Percentiles rank a stretch among this genome's conserved stretches.
These are phyloP conservation scores for Elephas maximus DNA, from an alignment of 2,113 vertebrate species.

Conservation along the genomic window DNA sequence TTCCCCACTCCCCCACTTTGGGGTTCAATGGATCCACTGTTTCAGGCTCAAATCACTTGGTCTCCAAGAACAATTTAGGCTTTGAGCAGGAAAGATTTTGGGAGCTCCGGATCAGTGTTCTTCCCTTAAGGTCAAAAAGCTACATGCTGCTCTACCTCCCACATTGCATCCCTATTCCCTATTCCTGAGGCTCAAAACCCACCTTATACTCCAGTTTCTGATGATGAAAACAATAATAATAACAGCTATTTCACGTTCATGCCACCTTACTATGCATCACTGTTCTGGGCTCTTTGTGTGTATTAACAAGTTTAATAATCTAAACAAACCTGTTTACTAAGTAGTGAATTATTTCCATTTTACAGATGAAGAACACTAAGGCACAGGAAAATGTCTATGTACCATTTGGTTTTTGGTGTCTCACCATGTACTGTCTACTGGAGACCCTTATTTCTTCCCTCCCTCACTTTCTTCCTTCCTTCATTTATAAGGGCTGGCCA, in stretches of 20 bases:
- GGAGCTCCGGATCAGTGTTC: not conserved
- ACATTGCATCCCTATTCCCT: not conserved
- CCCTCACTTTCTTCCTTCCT: not conserved
- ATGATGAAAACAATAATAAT: constrained; percentile 8
- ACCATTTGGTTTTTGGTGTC: not conserved
- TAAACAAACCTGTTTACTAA: not conserved
- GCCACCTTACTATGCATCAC: not conserved
- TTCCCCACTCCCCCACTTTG: not conserved
- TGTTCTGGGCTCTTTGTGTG: not conserved
- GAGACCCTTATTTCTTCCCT: not conserved
- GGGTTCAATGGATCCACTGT: not conserved
- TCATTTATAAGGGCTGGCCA: not conserved
- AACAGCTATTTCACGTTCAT: not conserved
- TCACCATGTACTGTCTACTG: not conserved
- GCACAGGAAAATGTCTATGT: not conserved
- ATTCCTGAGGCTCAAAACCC: not conserved
- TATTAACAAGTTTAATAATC: not conserved
- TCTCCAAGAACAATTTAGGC: not conserved
- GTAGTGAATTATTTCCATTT: not conserved
- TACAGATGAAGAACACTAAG: not conserved
- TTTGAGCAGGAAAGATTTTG: not conserved
- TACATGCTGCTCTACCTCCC: not conserved
- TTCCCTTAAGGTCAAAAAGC: not conserved
- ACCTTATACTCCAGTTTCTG: not conserved
- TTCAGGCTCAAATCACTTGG: not conserved